Evolutionary conservation across 2,797 vertebrate genomes (phyloP).

Genomic region (Lithobates sylvaticus): DNA sequence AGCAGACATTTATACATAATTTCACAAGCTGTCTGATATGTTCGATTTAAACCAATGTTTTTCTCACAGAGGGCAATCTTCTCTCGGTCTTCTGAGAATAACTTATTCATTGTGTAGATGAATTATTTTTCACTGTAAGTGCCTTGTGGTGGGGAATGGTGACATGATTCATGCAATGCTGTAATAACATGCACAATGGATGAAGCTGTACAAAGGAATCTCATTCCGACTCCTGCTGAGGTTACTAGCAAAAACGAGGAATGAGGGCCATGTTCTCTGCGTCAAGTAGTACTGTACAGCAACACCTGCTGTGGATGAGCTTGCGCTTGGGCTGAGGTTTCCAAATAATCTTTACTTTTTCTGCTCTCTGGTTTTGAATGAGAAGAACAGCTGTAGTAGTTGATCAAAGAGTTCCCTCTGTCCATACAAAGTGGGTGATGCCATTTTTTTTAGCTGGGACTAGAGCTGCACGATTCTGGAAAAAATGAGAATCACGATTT

Average conservation of each 20-base stretch:
- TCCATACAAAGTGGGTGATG: neutral
- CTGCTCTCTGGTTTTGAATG: neutral
- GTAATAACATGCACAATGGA: slow-evolving; percentile 13
- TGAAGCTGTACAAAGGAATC: slow-evolving; percentile 19
- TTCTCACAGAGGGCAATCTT: neutral
- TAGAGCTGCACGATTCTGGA: no score
- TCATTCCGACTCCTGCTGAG: slow-evolving; percentile 20
- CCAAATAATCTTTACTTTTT: neutral
- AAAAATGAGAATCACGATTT: no score
- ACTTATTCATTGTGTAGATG: neutral
- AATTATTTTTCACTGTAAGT: neutral
- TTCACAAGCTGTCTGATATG: neutral
- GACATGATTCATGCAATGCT: neutral
- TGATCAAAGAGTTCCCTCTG: neutral
- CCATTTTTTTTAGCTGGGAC: neutral
- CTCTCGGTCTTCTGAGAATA: neutral
- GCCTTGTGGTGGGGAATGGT: neutral
- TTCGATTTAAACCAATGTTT: neutral
- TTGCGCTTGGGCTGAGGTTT: neutral
- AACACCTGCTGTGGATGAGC: neutral
- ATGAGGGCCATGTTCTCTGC: neutral
- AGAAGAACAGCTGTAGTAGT: neutral
- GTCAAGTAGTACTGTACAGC: neutral
- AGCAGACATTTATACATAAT: neutral
- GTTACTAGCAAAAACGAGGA: neutral